Base-by-base conservation (phyloP, 2,888 invertebrate genomes). In the Teinopalpus imperialis region DNA sequence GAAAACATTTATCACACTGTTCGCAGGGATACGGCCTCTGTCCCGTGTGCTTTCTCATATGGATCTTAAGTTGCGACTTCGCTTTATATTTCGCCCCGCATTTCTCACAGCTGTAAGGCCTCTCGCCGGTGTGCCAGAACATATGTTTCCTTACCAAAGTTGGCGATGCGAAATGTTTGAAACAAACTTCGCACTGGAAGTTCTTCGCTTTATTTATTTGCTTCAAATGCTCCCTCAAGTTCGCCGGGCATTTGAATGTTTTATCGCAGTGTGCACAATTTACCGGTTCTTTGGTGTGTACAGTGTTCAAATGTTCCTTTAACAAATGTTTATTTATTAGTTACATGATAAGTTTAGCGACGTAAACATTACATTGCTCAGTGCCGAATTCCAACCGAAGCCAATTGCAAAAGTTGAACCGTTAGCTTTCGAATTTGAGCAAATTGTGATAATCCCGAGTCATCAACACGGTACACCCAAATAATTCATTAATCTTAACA, bases 181-280 rank as follows among this genome's bases (percentile, higher is more conserved):
- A 56, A 43, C 80, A 81, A 1, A 69, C 52, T 10, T 64, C 59
- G 39, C 80, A 81, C 21, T 62, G 53, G 6, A 56, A 52, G 0
- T 54, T 53, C 29, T 67, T 74, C 1, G 60, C 55, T 20, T 48
- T 56, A 0, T 39, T 49, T 1, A 69, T 8, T 5, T 47, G 42
- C 32, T 54, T 56, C 32, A 64, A 54, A 42, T 81, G 80, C 0
- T 46, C 2, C 1, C 52, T 51, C 3, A 74, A 51, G n/a, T 51
- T 53, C 1, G 41, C 26, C 8, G 60, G 36, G 14, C 59, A 70
- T 52, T 76, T 79, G 50, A 62, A 79, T 1, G 50, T 59, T 51
- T 61, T 63, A 8, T 66, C 52, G 52, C 80, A 80, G 37, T 78
- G 77, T 0, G 50, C 43, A 43, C 80, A 81, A 43, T 62, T 59